Base-by-base conservation (phyloP, 2,113 vertebrate genomes). In the Carassius gibelio region DNA sequence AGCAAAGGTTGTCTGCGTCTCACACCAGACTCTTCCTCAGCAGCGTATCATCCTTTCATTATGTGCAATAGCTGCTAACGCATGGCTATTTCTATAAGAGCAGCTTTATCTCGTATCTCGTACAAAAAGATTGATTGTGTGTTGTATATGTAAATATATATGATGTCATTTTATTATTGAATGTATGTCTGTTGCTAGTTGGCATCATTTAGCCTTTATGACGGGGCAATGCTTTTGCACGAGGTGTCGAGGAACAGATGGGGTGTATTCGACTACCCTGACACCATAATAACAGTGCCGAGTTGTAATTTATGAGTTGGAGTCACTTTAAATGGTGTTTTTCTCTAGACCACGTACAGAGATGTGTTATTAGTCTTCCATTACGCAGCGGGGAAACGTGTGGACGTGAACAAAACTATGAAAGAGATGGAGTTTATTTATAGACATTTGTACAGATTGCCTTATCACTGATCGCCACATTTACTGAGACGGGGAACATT, bases 81-180 rank as follows among this genome's bases (percentile, higher is more conserved):
- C 93, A 94, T 93, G 91, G 89, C 90, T 93, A 82, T 89, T 89
- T 75, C 79, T 91, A 88, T 74, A 48, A 86, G 57, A 91, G 87
- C 84, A 82, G 85, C 11, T 89, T 66, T 88, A 84, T 55, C 57
- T 68, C 82, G 81, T 81, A 48, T 87, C 66, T 66, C 50, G 82
- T 87, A 30, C 71, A 19, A 4, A 71, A 21, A 26, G 23, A 83
- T 68, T 81, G 64, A 89, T 84, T 61, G n/a, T 79, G 75, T 42
- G 42, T 8, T 42, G 42, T 42, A 42, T 42, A 42, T 42, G 42
- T 42, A 42, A 42, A 45, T 83, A 75, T 89, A 84, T 66, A 82
- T n/a, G 1, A 38, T 85, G 86, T 84, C 62, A 86, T 80, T 84
- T 38, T 75, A 78, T 48, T 59, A 26, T 75, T 84, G 75, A 71